Evolutionary conservation across 2,113 vertebrate species (phyloP).

Genomic region (Shinisaurus crocodilurus): DNA sequence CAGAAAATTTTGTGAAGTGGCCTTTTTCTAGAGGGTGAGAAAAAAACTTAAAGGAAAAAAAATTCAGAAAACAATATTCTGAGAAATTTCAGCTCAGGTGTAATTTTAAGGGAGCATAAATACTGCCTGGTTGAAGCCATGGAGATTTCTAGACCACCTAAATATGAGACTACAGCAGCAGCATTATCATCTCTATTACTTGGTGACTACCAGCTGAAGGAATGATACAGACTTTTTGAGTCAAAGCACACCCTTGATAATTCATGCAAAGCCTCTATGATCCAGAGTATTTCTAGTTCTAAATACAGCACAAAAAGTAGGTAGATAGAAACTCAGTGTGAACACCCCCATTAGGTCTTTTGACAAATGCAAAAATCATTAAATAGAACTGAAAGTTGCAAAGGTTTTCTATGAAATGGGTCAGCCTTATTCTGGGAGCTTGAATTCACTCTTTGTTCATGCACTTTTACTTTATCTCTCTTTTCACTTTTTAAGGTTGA

Average conservation of each 20-base stretch:
- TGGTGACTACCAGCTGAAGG: not conserved
- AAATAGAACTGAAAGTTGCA: conserved; percentile 11
- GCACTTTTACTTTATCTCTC: not conserved
- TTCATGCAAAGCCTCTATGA: not conserved
- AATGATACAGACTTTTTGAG: not conserved
- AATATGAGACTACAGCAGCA: not conserved
- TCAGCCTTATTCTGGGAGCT: conserved; percentile 8
- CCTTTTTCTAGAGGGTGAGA: not conserved
- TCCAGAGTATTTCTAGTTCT: not conserved
- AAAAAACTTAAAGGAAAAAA: not conserved
- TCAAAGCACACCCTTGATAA: conserved; percentile 2
- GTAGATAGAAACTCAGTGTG: conserved; percentile 7
- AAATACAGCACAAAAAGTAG: conserved; percentile 10
- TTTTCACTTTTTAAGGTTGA: not conserved
- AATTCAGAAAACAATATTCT: not conserved
- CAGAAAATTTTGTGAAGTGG: not conserved
- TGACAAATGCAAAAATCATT: conserved; percentile 26
- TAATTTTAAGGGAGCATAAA: not conserved
- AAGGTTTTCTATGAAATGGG: not conserved
- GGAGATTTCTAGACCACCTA: not conserved
- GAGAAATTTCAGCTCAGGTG: not conserved
- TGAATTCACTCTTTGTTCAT: conserved; percentile 16
- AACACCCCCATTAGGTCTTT: conserved; percentile 20
- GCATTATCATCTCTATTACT: not conserved
- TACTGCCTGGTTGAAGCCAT: not conserved